Evolutionary conservation across 2,113 vertebrate species (phyloP).

Genomic region (Neolamprologus tretocephalus): DNA sequence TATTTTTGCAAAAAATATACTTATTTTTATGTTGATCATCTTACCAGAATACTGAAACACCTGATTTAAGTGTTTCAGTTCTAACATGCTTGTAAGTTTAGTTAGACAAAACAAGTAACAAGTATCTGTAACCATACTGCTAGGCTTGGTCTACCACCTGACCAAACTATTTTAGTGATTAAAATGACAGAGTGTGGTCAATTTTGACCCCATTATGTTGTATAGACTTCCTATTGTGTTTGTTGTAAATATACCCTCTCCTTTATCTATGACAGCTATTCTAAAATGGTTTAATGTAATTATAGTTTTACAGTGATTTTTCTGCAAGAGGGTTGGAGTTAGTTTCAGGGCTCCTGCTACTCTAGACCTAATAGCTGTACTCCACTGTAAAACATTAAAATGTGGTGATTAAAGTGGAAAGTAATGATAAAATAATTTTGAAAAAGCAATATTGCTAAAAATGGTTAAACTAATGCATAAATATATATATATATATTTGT

Average conservation of each 20-base stretch:
- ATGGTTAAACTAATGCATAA: neutral
- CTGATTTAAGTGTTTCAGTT: neutral
- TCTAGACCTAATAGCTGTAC: neutral
- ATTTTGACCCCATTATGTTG: neutral
- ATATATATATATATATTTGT: neutral
- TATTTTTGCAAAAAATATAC: neutral
- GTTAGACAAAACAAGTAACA: neutral
- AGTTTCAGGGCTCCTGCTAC: neutral
- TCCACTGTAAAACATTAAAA: neutral
- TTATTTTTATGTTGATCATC: neutral
- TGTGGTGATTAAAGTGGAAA: neutral
- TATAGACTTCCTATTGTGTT: neutral
- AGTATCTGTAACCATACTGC: neutral
- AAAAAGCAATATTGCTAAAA: neutral
- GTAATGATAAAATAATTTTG: neutral
- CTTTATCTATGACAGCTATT: neutral
- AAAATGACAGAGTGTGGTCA: neutral
- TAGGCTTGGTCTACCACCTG: neutral
- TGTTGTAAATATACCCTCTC: neutral
- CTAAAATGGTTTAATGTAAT: neutral
- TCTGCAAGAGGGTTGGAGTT: neutral
- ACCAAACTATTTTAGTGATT: neutral
- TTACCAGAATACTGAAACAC: neutral
- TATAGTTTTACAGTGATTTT: neutral
- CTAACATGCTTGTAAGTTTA: neutral